Percentiles rank a stretch among this genome's conserved stretches.
These are phyloP conservation scores for Ciconia stormi DNA, from an alignment of 2,113 vertebrate genomes.

Conservation along the genomic window DNA sequence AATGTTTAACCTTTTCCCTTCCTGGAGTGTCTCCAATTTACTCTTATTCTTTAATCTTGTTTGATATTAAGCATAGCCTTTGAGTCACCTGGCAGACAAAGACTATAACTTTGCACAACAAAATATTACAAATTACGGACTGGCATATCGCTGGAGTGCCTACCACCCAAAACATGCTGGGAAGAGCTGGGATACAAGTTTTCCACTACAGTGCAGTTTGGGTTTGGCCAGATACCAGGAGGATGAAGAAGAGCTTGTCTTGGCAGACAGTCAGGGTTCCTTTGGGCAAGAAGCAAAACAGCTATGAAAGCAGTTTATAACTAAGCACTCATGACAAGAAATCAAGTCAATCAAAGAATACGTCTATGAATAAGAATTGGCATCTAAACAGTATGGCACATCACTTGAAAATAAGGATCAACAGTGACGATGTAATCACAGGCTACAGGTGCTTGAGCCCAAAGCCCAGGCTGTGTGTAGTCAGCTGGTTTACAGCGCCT, in stretches of 20 bases:
- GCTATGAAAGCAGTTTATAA: conserved; percentile 15
- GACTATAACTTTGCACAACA: neutral
- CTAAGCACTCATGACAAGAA: neutral
- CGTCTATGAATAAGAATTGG: neutral
- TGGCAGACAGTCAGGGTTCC: conserved; percentile 27
- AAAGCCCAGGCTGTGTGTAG: neutral
- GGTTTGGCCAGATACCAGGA: conserved; percentile 51
- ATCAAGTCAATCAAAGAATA: neutral
- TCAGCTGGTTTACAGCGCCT: neutral
- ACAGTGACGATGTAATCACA: accelerated
- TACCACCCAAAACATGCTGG: neutral
- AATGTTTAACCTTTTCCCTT: neutral
- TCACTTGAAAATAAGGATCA: neutral
- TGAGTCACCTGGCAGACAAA: neutral
- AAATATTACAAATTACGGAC: neutral
- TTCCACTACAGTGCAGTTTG: conserved; percentile 48
- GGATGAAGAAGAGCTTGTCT: conserved; percentile 62
- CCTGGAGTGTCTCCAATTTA: neutral
- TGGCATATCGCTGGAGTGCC: neutral
- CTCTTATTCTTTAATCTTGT: neutral
- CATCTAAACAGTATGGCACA: accelerated
- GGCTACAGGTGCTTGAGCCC: neutral
- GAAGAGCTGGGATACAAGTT: neutral
- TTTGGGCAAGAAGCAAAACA: conserved; percentile 32
- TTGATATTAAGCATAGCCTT: neutral